Percentiles rank a stretch among this genome's conserved stretches.
Conservation (phyloP, 2,113 vertebrate species). For the Nothoprocta perdicaria region DNA sequence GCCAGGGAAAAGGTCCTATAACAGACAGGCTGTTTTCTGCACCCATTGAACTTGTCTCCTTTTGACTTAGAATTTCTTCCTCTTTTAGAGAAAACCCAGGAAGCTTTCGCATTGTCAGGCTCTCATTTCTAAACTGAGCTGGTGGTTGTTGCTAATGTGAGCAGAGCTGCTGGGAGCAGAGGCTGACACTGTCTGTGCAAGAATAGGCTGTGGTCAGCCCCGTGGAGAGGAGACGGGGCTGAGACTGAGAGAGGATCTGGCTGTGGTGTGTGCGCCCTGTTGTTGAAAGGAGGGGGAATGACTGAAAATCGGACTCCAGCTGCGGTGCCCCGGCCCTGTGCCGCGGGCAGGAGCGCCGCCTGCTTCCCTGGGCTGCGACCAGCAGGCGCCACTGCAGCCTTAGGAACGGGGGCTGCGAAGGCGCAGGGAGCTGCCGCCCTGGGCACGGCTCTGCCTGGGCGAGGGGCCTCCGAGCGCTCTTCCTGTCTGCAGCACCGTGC, state of each 20-base stretch:
- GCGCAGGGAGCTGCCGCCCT: background rate
- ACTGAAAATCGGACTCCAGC: background rate
- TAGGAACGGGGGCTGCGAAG: background rate
- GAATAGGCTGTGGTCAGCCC: background rate
- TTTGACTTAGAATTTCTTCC: background rate
- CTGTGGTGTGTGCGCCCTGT: background rate
- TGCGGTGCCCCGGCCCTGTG: background rate
- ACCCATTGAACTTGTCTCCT: background rate
- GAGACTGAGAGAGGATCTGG: background rate
- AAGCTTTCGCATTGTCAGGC: background rate
- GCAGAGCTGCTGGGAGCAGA: background rate
- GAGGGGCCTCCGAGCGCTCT: background rate
- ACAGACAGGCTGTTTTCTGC: no score
- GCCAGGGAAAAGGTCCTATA: background rate
- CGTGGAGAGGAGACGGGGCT: background rate
- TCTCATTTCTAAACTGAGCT: background rate
- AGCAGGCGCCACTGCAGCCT: constrained; percentile 68
- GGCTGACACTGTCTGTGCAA: no score
- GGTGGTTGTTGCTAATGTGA: background rate
- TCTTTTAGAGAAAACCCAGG: background rate
- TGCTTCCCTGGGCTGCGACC: background rate
- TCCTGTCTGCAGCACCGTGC: fast-evolving
- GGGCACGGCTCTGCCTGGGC: fast-evolving
- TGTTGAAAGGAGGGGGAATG: background rate
- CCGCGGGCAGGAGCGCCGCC: background rate